Conservation (phyloP, 2,797 vertebrate species). For the Okamejei kenojei region DNA sequence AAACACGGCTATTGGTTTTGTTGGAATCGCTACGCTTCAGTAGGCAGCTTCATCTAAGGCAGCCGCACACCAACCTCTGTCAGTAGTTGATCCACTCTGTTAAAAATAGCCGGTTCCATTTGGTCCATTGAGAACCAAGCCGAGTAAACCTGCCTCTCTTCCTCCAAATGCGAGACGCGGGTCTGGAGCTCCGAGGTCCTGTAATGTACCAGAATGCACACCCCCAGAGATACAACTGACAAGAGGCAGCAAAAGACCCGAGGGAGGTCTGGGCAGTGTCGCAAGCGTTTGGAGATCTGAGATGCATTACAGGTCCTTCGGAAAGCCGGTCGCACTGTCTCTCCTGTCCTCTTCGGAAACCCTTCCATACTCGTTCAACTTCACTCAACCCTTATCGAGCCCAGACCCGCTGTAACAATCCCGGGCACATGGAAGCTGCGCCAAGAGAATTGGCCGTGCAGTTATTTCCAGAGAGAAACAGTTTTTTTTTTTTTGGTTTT, state of each 20-base stretch:
- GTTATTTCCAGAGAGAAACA: background rate
- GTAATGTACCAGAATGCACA: slow-evolving; percentile 3
- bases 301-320: background rate
- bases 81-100: slow-evolving; percentile 1
- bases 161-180: slow-evolving; percentile 9
- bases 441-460: background rate
- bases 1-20: too few species aligned
- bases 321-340: background rate
- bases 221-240: background rate
- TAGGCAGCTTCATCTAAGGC: background rate
- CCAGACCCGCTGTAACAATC: background rate
- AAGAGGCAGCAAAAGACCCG: background rate
- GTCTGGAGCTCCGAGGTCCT: slow-evolving; percentile 14
- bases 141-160: background rate
- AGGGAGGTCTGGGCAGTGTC: background rate
- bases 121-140: background rate
- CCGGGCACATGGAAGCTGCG: background rate
- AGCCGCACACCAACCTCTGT: background rate
- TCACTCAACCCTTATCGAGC: slow-evolving; percentile 3
- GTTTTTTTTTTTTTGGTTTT: too few species aligned
- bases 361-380: background rate
- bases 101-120: slow-evolving; percentile 26
- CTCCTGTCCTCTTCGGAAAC: background rate
- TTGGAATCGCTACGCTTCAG: background rate
- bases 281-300: background rate